A percentile compares a stretch with the other conserved stretches of the same genome.
These are phyloP conservation scores for Somateria mollissima DNA, from an alignment of 2,797 vertebrate species.

Conservation along the genomic window DNA sequence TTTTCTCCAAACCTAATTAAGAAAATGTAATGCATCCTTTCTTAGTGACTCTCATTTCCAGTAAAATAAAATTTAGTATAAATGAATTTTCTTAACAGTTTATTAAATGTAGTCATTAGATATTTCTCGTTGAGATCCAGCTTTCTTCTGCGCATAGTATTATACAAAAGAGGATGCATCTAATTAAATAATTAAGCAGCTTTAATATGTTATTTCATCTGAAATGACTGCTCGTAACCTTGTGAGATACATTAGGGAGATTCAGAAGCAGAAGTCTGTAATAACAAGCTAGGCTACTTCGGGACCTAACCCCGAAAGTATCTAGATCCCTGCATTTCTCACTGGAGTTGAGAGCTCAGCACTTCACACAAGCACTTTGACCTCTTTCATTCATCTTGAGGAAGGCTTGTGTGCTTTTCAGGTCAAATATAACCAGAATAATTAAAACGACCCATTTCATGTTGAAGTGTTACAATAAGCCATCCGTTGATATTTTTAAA, in stretches of 20 bases:
- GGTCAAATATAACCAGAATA: background rate
- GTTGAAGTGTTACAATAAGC: background rate
- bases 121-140: background rate
- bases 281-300: background rate
- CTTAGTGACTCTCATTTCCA: slow-evolving; percentile 56
- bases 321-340: background rate
- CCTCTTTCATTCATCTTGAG: background rate
- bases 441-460: background rate
- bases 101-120: slow-evolving; percentile 49
- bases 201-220: slow-evolving; percentile 1
- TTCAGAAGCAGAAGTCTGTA: background rate
- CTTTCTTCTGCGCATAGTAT: background rate
- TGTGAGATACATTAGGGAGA: background rate
- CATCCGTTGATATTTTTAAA: background rate
- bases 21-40: slow-evolving; percentile 48
- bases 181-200: slow-evolving; percentile 32
- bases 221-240: background rate
- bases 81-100: slow-evolving; percentile 54
- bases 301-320: background rate
- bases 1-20: slow-evolving; percentile 43
- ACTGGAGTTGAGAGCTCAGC: background rate
- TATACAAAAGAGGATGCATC: background rate
- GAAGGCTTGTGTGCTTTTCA: background rate
- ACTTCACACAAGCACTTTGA: background rate
- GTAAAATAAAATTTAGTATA: slow-evolving; percentile 43